phyloP scores from a whole-genome alignment of 2,113 vertebrate genomes.

The Hippocampus zosterae region DNA sequence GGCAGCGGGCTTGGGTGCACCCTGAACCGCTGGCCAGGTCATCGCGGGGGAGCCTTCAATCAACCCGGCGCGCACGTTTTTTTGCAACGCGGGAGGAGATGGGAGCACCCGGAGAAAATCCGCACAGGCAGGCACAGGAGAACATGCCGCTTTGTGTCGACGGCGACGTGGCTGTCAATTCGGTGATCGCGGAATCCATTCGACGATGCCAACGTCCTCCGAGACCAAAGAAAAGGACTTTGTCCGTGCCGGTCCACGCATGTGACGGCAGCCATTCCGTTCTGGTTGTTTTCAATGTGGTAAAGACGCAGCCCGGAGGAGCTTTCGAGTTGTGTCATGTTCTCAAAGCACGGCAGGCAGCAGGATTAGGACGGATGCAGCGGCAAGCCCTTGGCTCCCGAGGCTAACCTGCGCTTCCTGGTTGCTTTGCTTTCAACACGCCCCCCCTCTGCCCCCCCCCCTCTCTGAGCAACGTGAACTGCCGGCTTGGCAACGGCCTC shows the following conservation, averaged over 20 bases:
- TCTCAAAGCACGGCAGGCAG: conserved; percentile 25
- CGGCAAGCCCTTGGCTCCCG: conserved; percentile 36
- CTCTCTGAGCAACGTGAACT: conserved; percentile 30
- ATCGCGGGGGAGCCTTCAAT: too few relatives aligned
- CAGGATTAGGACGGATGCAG: conserved; percentile 30
- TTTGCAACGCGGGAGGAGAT: too few relatives aligned
- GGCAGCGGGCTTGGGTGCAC: too few relatives aligned
- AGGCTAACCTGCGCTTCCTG: conserved; percentile 25
- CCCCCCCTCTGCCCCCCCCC: conserved; percentile 11
- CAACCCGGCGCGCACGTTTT: too few relatives aligned
- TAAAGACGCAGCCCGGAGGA: conserved; percentile 25
- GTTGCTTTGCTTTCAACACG: conserved; percentile 17
- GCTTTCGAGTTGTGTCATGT: conserved; percentile 34
- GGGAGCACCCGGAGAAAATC: too few relatives aligned
- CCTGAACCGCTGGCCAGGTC: too few relatives aligned
- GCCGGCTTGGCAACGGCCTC: conserved; percentile 39
- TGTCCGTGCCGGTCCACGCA: background rate
- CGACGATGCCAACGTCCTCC: background rate
- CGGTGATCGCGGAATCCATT: too few relatives aligned
- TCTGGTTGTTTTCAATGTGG: background rate
- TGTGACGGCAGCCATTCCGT: background rate
- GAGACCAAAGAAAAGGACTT: background rate
- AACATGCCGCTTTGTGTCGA: background rate
- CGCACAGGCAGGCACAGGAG: too few relatives aligned
- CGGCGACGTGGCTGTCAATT: too few relatives aligned